Evolutionary conservation across 2,888 invertebrate genomes (phyloP), one percentile per base, ranked within the genome.

Genomic region (Gonocerus acuteangulatus): DNA sequence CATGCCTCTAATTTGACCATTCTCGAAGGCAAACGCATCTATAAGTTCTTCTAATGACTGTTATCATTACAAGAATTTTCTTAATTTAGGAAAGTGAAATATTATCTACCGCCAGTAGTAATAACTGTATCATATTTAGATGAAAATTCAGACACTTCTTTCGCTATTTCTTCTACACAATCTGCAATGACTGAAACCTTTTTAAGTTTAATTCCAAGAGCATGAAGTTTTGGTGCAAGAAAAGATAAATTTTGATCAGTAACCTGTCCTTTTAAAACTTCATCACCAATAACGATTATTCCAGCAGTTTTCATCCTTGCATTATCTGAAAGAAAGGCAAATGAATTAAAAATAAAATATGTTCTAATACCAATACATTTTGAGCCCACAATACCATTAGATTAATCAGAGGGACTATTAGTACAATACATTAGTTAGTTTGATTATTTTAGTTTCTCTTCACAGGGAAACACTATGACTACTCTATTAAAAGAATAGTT

Each of bases 171-270:
- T 22, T 81, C 75, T 2, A 85, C 71, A 58, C 80, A 75, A 73
- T 89, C 88, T 60, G 81, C 79, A 68, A 88, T 78, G 21, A 87
- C 80, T 48, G 83, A 80, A 51, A 82, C 76, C 73, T 74, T 77
- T 64, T 74, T 71, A 6, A 82, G 78, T 69, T 74, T 74, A 3
- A 82, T 76, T 23, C 82, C 82, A 44, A 77, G 70, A 3, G 74
- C 69, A 68, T 77, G 77, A 1, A 82, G 73, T 61, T 76, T 73
- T 68, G 76, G 73, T 65, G 78, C 76, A 6, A 82, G 69, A 68
- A 79, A 82, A 65, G 75, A 71, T 4, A 83, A 80, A 71, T 85
- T 85, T 15, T 79, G 78, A 69, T 85, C 84, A 16, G 73, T 69
- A 11, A 82, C 78, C 69, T 82, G 80, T 15, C 84, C 85, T 67